Evolutionary conservation across 1,140 invertebrate genomes (phyloP).

Genomic region (Atta texana): DNA sequence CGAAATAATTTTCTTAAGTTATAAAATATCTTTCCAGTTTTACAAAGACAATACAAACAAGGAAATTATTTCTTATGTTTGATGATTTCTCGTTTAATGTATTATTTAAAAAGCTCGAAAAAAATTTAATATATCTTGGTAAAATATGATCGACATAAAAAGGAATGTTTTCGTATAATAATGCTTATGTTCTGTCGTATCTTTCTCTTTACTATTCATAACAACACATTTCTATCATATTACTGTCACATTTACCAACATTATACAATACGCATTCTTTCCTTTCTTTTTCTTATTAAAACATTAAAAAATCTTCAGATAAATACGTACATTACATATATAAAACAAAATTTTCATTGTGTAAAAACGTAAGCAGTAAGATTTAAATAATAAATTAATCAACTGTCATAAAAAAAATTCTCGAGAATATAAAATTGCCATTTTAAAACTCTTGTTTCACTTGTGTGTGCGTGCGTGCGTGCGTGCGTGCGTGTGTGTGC

Average conservation of each 20-base stretch:
- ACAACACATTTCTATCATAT: conserved; percentile 20
- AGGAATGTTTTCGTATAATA: conserved; percentile 67
- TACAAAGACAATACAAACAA: conserved; percentile 68
- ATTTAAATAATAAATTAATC: background rate
- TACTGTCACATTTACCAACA: background rate
- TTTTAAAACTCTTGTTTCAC: background rate
- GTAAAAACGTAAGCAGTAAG: background rate
- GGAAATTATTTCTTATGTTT: conserved; percentile 13
- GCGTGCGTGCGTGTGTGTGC: too few relatives aligned
- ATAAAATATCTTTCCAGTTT: conserved; percentile 57
- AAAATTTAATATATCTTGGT: conserved; percentile 57
- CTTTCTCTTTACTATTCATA: conserved; percentile 21
- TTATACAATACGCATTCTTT: background rate
- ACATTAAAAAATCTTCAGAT: conserved; percentile 62
- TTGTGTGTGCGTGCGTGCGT: background rate
- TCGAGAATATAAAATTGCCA: background rate
- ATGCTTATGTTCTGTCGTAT: conserved; percentile 23
- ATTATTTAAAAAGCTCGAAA: conserved; percentile 52
- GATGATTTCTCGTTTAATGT: conserved; percentile 52
- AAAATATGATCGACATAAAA: conserved; percentile 59
- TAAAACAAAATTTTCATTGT: background rate
- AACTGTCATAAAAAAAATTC: background rate
- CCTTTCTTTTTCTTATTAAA: conserved; percentile 57
- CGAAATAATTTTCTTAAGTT: conserved; percentile 48
- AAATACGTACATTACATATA: conserved; percentile 59